Evolutionary conservation across 2,888 invertebrate genomes (phyloP).

Genomic region (Opisthograptis luteolata): DNA sequence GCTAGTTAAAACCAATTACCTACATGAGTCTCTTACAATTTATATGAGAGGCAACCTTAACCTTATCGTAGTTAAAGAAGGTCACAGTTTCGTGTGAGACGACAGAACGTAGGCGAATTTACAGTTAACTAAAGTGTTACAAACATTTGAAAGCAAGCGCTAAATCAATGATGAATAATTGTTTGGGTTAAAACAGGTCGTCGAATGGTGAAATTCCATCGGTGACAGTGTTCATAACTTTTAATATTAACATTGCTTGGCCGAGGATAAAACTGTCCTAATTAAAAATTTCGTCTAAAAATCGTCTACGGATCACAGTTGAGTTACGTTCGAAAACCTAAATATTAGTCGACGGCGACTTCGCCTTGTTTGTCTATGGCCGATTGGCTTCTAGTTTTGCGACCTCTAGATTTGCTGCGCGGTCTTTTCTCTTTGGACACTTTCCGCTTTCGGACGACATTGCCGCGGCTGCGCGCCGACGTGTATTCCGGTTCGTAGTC

Average conservation of each 20-base stretch:
- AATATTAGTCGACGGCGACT: slow-evolving; percentile 61
- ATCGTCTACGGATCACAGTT: slow-evolving; percentile 61
- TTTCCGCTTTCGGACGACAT: slow-evolving; percentile 69
- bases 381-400: slow-evolving; percentile 73
- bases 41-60: slow-evolving; percentile 16
- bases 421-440: slow-evolving; percentile 63
- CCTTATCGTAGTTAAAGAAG: slow-evolving; percentile 14
- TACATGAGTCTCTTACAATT: slow-evolving; percentile 16
- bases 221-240: neutral
- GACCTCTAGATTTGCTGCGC: slow-evolving; percentile 71
- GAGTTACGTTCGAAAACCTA: slow-evolving; percentile 42
- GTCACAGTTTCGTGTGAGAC: slow-evolving; percentile 6
- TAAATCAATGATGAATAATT: slow-evolving; percentile 14
- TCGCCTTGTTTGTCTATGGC: slow-evolving; percentile 59
- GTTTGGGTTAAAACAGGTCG: slow-evolving; percentile 8
- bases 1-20: slow-evolving; percentile 7
- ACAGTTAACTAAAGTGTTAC: slow-evolving; percentile 24
- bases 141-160: slow-evolving; percentile 12
- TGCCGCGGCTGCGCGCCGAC: slow-evolving; percentile 70
- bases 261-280: slow-evolving; percentile 1
- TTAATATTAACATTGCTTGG: neutral
- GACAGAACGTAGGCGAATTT: slow-evolving; percentile 18
- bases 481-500: slow-evolving; percentile 63
- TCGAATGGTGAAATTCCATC: neutral
- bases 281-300: slow-evolving; percentile 20